Conservation (phyloP, 2,888 invertebrate species). For the Automeris io region DNA sequence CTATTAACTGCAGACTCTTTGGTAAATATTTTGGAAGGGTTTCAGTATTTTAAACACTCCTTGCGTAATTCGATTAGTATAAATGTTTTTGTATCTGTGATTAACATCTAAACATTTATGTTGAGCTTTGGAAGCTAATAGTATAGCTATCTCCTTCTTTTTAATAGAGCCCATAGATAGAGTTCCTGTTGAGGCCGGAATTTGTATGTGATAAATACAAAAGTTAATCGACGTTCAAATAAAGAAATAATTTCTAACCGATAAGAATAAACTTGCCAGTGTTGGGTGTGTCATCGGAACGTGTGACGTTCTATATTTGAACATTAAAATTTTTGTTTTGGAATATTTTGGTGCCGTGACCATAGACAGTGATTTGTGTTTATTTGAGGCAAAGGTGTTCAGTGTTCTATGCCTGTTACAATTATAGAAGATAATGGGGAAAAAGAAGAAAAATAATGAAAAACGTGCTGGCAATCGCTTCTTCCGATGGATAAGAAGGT, state of each 20-base stretch:
- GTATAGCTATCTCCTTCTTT: conserved; percentile 16
- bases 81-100: conserved; percentile 15
- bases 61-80: not conserved
- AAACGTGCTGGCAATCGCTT: conserved; percentile 62
- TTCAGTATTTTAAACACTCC: not conserved
- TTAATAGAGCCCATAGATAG: conserved; percentile 44
- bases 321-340: conserved; percentile 18
- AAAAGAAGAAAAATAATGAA: conserved; percentile 64
- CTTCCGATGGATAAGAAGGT: conserved; percentile 72
- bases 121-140: conserved; percentile 10
- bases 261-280: conserved; percentile 27
- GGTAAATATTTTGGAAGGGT: conserved; percentile 40
- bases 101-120: conserved; percentile 28
- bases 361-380: conserved; percentile 34
- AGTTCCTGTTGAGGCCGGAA: conserved; percentile 56
- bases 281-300: conserved; percentile 27
- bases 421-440: conserved; percentile 53
- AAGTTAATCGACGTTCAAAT: conserved; percentile 33
- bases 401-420: conserved; percentile 36
- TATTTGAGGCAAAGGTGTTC: conserved; percentile 31
- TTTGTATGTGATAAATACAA: conserved; percentile 32
- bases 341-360: conserved; percentile 11
- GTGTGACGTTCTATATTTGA: conserved; percentile 25
- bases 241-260: conserved; percentile 29
- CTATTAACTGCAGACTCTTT: conserved; percentile 26